Evolutionary conservation across 1,140 invertebrate genomes (phyloP), one percentile per base, ranked within the genome.

Genomic region (Drosophila bifasciata): DNA sequence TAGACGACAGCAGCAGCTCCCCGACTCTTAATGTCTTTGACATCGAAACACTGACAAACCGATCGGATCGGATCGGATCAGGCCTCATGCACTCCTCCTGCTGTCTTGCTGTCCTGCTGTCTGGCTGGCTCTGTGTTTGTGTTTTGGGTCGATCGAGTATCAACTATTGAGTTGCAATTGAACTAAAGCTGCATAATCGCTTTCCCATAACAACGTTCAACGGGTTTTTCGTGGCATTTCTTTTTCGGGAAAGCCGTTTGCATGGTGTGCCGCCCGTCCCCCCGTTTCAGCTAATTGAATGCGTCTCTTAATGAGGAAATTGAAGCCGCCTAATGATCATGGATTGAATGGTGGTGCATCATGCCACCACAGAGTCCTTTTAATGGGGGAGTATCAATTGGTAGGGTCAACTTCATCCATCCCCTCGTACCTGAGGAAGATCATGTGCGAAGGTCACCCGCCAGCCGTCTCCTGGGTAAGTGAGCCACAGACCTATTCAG

Each of bases 111-210:
- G 32, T 32, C 32, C 9, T 28, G 23, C 7, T 44, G 9, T 17
- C 15, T 39, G 36, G 32, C 32, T 36, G 32, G 11, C 32, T 36
- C 32, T 36, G 9, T 36, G 32, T 36, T 36, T 36, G 32, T 13
- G 32, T 36, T 36, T 36, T 36, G 32, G 9, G 32, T 36, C 32
- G 32, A 4, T 36, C 32, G 32, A 36, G 32, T 36, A 36, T 36
- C 32, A 3, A 36, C 11, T 13, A 3, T 36, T 36, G 11, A 57
- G 15, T 45, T 25, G 11, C 71, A 57, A 64, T 88, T 79, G 71
- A 68, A 67, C 64, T 89, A 73, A 71, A 88, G 79, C 79, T 76
- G 84, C 84, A 83, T 88, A 88, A 88, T 88, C 51, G 71, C 71
- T 80, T 79, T 88, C 79, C 83, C 50, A 83, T 88, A 63, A 72